Evolutionary conservation across 1,140 invertebrate species (phyloP).

Genomic region (Caenorhabditis brenneri): DNA sequence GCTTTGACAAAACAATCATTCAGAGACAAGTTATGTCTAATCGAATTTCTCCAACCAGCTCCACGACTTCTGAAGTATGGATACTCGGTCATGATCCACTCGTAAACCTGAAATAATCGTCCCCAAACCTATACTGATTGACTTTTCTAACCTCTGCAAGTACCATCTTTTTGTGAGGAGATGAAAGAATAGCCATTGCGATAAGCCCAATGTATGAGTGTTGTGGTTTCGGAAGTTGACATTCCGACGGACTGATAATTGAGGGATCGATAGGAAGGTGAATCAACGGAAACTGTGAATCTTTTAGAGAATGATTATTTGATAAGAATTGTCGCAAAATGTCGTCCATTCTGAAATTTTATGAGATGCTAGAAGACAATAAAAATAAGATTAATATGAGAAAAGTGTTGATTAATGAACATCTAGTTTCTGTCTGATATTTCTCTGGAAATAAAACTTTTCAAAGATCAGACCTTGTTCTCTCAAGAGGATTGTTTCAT

Average conservation of each 20-base stretch:
- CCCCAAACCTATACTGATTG: not conserved
- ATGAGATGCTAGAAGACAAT: not conserved
- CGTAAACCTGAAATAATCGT: constrained; percentile 80
- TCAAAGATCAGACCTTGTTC: too few relatives aligned
- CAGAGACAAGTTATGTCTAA: constrained; percentile 92
- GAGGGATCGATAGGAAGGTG: constrained; percentile 11
- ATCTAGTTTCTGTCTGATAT: too few relatives aligned
- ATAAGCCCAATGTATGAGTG: constrained; percentile 87
- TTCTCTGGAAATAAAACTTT: not conserved
- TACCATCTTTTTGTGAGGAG: constrained; percentile 90
- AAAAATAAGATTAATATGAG: too few relatives aligned
- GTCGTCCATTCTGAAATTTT: constrained; percentile 21
- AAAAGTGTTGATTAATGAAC: too few relatives aligned
- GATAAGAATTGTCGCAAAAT: constrained; percentile 19
- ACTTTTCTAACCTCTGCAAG: constrained; percentile 79
- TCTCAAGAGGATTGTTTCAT: too few relatives aligned
- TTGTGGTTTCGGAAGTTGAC: constrained; percentile 53
- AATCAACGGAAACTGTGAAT: not conserved
- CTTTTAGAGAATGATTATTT: not conserved
- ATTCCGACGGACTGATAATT: not conserved
- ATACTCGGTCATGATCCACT: constrained; percentile 95
- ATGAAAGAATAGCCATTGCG: constrained; percentile 93
- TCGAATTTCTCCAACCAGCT: constrained; percentile 83
- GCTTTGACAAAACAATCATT: constrained; percentile 99
- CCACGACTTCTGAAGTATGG: constrained; percentile 91